Percentiles rank a stretch among this genome's conserved stretches.
These are phyloP conservation scores for Alitta virens DNA, from an alignment of 2,888 invertebrate species.

Conservation along the genomic window DNA sequence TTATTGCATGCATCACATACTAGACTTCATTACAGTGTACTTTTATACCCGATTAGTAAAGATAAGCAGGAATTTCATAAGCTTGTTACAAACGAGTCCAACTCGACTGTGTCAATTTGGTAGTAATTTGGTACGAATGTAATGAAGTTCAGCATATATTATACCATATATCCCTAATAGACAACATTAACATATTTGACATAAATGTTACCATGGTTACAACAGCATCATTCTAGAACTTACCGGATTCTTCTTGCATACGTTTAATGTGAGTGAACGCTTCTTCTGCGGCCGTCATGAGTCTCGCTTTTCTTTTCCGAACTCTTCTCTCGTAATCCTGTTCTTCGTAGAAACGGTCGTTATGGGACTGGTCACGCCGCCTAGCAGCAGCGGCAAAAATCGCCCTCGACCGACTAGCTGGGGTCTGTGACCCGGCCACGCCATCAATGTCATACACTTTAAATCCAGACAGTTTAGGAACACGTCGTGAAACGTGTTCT, in stretches of 20 bases:
- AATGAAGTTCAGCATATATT: too few species aligned
- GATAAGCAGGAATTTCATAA: too few species aligned
- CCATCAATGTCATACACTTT: conserved; percentile 97
- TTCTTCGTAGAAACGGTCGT: conserved; percentile 94
- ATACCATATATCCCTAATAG: too few species aligned
- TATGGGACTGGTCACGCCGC: conserved; percentile 87
- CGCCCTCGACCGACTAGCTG: conserved; percentile 34
- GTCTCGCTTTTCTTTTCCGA: conserved; percentile 82
- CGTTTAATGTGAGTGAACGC: conserved; percentile 96
- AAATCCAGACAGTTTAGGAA: conserved; percentile 46
- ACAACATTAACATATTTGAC: too few species aligned
- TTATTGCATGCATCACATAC: too few species aligned
- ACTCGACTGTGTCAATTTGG: too few species aligned
- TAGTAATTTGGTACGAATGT: too few species aligned
- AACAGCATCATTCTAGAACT: too few species aligned
- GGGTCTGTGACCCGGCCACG: background rate
- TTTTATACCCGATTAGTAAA: too few species aligned
- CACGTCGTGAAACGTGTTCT: conserved; percentile 40
- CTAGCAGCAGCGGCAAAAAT: conserved; percentile 71
- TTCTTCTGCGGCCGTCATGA: conserved; percentile 93
- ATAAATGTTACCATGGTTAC: too few species aligned
- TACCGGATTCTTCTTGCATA: conserved; percentile 65
- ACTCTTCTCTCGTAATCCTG: conserved; percentile 93
- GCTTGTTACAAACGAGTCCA: too few species aligned
- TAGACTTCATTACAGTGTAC: too few species aligned